Evolutionary conservation across 2,113 vertebrate genomes (phyloP).

Genomic region (Thamnophis sirtalis): DNA sequence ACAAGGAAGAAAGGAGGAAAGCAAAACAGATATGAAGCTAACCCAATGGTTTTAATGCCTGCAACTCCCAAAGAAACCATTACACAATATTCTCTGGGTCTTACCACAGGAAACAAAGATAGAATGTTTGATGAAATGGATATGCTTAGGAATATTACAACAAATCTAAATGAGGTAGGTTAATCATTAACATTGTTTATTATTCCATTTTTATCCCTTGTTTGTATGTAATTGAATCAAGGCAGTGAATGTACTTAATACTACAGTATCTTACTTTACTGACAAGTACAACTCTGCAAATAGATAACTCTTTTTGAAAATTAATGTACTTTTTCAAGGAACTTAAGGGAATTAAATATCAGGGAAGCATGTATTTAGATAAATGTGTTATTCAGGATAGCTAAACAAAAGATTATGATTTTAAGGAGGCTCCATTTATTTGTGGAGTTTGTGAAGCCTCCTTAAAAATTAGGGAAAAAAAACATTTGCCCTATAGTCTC

Average conservation of each 20-base stretch:
- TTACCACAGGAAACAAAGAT: constrained; percentile 27
- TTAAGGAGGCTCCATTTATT: too few species aligned
- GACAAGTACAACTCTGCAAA: background rate
- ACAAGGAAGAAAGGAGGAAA: constrained; percentile 13
- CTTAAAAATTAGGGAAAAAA: too few species aligned
- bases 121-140: constrained; percentile 26
- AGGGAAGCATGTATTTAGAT: background rate
- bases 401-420: background rate
- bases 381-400: background rate
- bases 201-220: background rate
- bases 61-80: background rate
- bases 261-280: background rate
- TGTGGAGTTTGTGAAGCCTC: too few species aligned
- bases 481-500: too few species aligned
- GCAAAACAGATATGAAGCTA: background rate
- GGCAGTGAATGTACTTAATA: background rate
- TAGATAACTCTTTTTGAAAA: background rate
- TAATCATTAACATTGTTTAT: background rate
- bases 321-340: background rate
- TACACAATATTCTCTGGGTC: constrained; percentile 4
- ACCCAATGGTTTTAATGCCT: constrained; percentile 1
- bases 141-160: constrained; percentile 26
- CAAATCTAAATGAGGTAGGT: constrained; percentile 31
- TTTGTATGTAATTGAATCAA: background rate
- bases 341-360: background rate